Percentiles rank a stretch among this genome's conserved stretches.
Evolutionary conservation across 1,140 invertebrate genomes (phyloP).

Genomic region (Drosophila insularis): DNA sequence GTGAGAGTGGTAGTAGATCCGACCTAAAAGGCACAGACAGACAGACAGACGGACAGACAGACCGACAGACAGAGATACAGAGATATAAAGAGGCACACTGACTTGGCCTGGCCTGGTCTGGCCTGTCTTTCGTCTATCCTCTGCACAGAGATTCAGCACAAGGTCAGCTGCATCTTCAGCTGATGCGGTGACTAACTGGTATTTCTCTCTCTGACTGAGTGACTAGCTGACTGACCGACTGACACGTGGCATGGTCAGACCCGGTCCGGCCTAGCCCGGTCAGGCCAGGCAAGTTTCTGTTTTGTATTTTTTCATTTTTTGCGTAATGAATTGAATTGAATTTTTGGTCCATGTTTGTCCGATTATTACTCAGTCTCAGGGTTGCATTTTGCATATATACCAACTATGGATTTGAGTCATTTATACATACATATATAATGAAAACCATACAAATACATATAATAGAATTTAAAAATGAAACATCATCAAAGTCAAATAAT

Average conservation of each 20-base stretch:
- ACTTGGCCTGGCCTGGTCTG: conserved; percentile 24
- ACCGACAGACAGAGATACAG: background rate
- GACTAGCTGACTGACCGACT: conserved; percentile 13
- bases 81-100: background rate
- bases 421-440: no score
- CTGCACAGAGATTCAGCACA: conserved; percentile 66
- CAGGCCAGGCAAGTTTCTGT: background rate
- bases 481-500: background rate
- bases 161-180: conserved; percentile 75
- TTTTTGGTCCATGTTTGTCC: conserved; percentile 22
- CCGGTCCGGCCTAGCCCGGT: background rate
- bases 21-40: background rate
- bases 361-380: conserved; percentile 43
- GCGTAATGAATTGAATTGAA: conserved; percentile 50
- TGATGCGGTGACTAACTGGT: conserved; percentile 59
- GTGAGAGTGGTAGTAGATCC: conserved; percentile 11
- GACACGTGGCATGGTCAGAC: conserved; percentile 52
- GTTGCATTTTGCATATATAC: conserved; percentile 32
- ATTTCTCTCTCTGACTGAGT: conserved; percentile 35
- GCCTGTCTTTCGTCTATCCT: conserved; percentile 28
- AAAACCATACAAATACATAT: no score
- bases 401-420: conserved; percentile 8
- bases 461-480: background rate
- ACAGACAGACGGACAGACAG: background rate
- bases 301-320: conserved; percentile 36